Conservation (phyloP, 1,140 invertebrate genomes). For the Mesaphorura yosii region DNA sequence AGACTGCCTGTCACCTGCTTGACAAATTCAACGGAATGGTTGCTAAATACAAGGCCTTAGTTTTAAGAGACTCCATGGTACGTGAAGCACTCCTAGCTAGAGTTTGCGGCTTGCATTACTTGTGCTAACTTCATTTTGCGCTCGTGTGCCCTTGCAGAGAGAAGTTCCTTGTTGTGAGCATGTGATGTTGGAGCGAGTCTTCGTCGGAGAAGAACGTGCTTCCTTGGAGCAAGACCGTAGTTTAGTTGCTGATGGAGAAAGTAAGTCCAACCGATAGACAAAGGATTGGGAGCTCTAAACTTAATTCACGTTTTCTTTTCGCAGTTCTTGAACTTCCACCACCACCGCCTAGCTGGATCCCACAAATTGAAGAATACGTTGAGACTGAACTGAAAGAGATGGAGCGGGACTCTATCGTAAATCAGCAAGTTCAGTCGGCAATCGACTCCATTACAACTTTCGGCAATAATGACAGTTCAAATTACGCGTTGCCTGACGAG, state of each 20-base stretch:
- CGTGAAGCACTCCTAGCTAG: slow-evolving; percentile 31
- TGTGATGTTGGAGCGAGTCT: slow-evolving; percentile 59
- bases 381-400: slow-evolving; percentile 28
- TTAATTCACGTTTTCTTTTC: slow-evolving; percentile 1
- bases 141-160: slow-evolving; percentile 45
- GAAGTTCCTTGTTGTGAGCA: slow-evolving; percentile 55
- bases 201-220: slow-evolving; percentile 53
- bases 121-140: slow-evolving; percentile 8
- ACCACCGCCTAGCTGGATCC: slow-evolving; percentile 24
- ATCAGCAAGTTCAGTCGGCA: slow-evolving; percentile 29
- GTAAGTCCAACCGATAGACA: slow-evolving; percentile 14
- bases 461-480: slow-evolving; percentile 10
- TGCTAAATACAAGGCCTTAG: slow-evolving; percentile 62
- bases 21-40: slow-evolving; percentile 61
- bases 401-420: slow-evolving; percentile 27
- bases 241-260: slow-evolving; percentile 19
- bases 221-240: slow-evolving; percentile 44
- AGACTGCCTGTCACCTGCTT: slow-evolving; percentile 57
- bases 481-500: slow-evolving; percentile 20
- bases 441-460: slow-evolving; percentile 29
- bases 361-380: slow-evolving; percentile 26
- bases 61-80: slow-evolving; percentile 76
- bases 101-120: slow-evolving; percentile 9
- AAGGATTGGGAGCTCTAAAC: background rate
- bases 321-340: slow-evolving; percentile 24